Evolutionary conservation across 1,140 invertebrate species (phyloP).

Genomic region (Atopsyche davidsoni): DNA sequence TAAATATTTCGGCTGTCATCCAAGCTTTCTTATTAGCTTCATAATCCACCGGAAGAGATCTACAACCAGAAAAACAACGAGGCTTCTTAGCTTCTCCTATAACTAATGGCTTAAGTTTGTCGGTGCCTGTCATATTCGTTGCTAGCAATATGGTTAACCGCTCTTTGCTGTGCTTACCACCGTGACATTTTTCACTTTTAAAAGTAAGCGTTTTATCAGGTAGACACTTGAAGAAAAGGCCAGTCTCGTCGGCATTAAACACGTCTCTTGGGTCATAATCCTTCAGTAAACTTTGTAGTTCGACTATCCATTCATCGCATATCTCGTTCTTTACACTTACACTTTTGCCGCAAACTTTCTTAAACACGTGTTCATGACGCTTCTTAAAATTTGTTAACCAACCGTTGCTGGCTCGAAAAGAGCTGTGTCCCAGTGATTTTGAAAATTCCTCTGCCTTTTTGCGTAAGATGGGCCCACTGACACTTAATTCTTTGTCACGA

Average conservation of each 20-base stretch:
- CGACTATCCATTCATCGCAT: too few relatives aligned
- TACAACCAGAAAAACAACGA: slow-evolving; percentile 40
- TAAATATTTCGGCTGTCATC: slow-evolving; percentile 40
- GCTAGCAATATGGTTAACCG: slow-evolving; percentile 41
- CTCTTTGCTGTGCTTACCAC: slow-evolving; percentile 44
- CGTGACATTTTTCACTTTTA: slow-evolving; percentile 37
- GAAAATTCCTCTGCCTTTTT: too few relatives aligned
- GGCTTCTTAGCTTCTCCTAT: slow-evolving; percentile 46
- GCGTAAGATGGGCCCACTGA: too few relatives aligned
- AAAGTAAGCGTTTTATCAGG: slow-evolving; percentile 39
- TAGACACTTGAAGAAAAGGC: slow-evolving; percentile 41
- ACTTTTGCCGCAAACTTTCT: too few relatives aligned
- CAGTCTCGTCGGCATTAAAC: slow-evolving; percentile 47
- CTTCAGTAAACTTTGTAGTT: too few relatives aligned
- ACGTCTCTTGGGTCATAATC: slow-evolving; percentile 40
- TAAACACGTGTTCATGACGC: too few relatives aligned
- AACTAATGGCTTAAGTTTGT: slow-evolving; percentile 43
- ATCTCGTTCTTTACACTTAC: too few relatives aligned
- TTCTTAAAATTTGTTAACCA: too few relatives aligned
- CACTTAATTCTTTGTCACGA: too few relatives aligned
- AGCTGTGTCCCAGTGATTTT: too few relatives aligned
- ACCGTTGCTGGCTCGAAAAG: too few relatives aligned
- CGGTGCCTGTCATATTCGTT: slow-evolving; percentile 39
- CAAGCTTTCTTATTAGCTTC: slow-evolving; percentile 43
- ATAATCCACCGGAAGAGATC: slow-evolving; percentile 38